Evolutionary conservation across 2,797 vertebrate genomes (phyloP), one percentile per base, ranked within the genome.

Genomic region (Microhierax caerulescens): DNA sequence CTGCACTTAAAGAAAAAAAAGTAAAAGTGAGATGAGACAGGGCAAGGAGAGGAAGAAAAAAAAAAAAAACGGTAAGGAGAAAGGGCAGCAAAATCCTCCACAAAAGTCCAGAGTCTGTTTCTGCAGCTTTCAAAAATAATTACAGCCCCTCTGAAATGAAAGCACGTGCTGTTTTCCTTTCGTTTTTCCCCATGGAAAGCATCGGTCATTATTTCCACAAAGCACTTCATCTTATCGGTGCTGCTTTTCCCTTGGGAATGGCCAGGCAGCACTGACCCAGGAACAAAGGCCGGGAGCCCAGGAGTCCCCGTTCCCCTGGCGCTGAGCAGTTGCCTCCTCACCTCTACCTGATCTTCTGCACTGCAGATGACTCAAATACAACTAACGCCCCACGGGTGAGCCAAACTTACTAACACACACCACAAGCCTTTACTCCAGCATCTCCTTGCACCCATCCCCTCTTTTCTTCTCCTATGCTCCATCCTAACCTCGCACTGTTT

Each of bases 301-400:
- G 70, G 59, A 83, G 34, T 22, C 25, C 56, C 57, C 37, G 78
- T 85, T 68, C 43, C 80, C 61, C 16, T 22, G 72, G 72, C 59
- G 4, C n/a, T 3, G 34, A 67, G 78, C 67, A 7, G 7, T 2
- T 6, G 18, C 43, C 30, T 81, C 56, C 77, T 81, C 60, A 28
- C 7, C 50, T 72, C 30, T 5, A 28, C 37, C 77, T 54, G 34
- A 2, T 34, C 74, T 36, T 7, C 59, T 37, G 47, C 2, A 1
- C 61, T 43, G 48, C 63, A 61, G n/a, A 20, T 14, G 56, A 39
- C 54, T 57, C 47, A n/a, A 21, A 27, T 2, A 36, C 59, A 30
- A 2, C 32, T 5, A 24, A 36, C 13, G 1, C 53, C 21, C 37
- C 47, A 4, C 0, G 0, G 43, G 12, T 4, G 4, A 67, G 30